These are phyloP conservation scores for Macrosteles quadrilineatus DNA, from an alignment of 1,140 invertebrate genomes.

Conservation along the genomic window DNA sequence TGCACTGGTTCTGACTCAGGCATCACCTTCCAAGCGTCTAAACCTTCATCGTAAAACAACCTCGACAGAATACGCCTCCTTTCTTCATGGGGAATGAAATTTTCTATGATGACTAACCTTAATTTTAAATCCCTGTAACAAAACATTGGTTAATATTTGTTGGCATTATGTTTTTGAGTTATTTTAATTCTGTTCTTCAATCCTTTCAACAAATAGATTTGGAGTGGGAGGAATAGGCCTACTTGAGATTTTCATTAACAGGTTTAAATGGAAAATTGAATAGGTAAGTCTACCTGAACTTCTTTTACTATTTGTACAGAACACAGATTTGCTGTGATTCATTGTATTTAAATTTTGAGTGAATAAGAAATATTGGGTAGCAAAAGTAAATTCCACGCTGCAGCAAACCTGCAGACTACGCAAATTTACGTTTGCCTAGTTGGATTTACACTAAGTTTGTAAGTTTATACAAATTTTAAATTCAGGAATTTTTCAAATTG, in stretches of 20 bases:
- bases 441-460: too few species aligned
- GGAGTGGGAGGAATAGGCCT: background rate
- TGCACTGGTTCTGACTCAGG: slow-evolving; percentile 45
- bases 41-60: slow-evolving; percentile 84
- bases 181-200: background rate
- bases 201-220: background rate
- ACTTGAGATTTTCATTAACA: background rate
- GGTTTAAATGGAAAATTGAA: too few species aligned
- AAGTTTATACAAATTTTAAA: too few species aligned
- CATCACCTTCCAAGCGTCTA: slow-evolving; percentile 75
- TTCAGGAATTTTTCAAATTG: too few species aligned
- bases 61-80: slow-evolving; percentile 78
- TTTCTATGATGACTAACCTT: slow-evolving; percentile 90
- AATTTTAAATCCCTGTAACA: slow-evolving; percentile 64
- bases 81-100: slow-evolving; percentile 93
- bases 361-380: too few species aligned
- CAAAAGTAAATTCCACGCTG: too few species aligned
- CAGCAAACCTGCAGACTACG: too few species aligned
- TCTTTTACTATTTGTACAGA: too few species aligned
- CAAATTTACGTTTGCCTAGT: too few species aligned
- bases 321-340: too few species aligned
- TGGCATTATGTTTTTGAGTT: slow-evolving; percentile 22
- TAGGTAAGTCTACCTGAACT: too few species aligned
- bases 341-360: too few species aligned
- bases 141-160: slow-evolving; percentile 38